These are phyloP conservation scores for Nannospalax galili DNA, from an alignment of 2,113 vertebrate genomes.

Conservation along the genomic window DNA sequence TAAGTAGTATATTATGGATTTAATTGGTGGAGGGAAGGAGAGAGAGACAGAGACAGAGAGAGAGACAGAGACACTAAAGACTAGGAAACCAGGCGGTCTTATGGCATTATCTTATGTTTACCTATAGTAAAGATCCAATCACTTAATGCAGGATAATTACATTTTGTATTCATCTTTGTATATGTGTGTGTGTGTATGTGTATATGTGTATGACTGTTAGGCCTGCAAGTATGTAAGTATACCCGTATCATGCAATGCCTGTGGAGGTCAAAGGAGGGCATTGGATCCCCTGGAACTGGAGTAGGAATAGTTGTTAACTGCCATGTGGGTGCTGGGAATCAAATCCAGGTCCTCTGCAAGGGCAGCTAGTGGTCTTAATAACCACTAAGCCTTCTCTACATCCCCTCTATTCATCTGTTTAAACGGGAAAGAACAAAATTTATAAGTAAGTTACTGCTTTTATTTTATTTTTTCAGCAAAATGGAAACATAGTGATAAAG, in stretches of 20 bases:
- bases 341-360: no score
- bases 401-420: neutral
- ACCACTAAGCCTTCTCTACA: no score
- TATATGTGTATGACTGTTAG: no score
- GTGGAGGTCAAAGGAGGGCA: no score
- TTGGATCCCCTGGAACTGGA: no score
- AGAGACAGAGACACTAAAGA: neutral
- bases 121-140: neutral
- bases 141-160: neutral
- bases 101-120: neutral
- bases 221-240: no score
- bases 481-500: slow-evolving; percentile 93
- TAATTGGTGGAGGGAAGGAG: neutral
- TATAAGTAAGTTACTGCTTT: slow-evolving; percentile 20
- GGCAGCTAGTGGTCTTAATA: no score
- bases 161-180: neutral
- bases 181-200: no score
- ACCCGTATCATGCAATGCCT: no score
- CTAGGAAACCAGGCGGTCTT: neutral
- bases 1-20: neutral
- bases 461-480: slow-evolving; percentile 89
- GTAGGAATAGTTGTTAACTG: no score
- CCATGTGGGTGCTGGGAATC: no score
- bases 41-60: no score
- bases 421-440: neutral